phyloP scores from a whole-genome alignment of 2,113 vertebrate genomes.

The Lampris incognitus region DNA sequence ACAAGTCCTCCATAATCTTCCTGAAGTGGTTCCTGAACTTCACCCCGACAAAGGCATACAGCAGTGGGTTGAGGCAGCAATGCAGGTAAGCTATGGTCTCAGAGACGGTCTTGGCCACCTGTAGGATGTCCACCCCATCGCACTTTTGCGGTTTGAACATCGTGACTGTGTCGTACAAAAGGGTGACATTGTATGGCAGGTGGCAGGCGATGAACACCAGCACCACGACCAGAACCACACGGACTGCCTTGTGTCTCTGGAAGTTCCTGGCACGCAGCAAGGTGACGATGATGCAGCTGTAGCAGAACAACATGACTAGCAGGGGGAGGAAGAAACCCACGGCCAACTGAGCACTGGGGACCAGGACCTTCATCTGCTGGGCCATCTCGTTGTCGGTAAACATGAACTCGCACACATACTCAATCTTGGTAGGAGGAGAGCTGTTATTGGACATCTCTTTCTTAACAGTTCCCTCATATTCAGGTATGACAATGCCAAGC shows the following conservation, averaged over 20 bases:
- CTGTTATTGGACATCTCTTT: no score
- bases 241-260: constrained; percentile 89
- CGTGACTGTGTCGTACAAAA: constrained; percentile 74
- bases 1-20: constrained; percentile 84
- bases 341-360: constrained; percentile 82
- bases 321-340: constrained; percentile 90
- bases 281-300: constrained; percentile 83
- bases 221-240: constrained; percentile 88
- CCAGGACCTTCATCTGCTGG: constrained; percentile 68
- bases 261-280: constrained; percentile 87
- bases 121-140: not conserved
- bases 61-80: constrained; percentile 92
- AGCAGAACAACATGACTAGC: constrained; percentile 89
- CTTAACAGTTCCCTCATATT: no score
- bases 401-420: constrained; percentile 80
- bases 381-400: constrained; percentile 57
- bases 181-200: constrained; percentile 87
- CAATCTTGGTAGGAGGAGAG: rapidly evolving
- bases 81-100: constrained; percentile 90
- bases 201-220: constrained; percentile 88
- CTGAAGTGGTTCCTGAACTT: constrained; percentile 91
- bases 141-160: constrained; percentile 72
- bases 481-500: not conserved
- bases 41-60: constrained; percentile 93
- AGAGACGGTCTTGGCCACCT: constrained; percentile 61